Base-by-base conservation (phyloP, 2,797 vertebrate genomes). In the Loris lydekkerianus region DNA sequence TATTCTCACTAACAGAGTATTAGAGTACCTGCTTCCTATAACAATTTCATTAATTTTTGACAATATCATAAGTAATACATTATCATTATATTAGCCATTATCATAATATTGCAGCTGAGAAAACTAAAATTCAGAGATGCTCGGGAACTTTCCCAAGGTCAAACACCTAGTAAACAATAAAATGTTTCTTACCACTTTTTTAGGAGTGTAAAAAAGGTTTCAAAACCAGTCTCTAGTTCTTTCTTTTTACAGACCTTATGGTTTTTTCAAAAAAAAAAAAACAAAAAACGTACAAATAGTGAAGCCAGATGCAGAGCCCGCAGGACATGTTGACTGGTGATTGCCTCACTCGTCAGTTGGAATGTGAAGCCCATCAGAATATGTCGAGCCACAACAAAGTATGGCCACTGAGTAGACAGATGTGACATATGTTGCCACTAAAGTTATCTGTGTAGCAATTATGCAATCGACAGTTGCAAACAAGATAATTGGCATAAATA, bases 401-500 rank as follows among this genome's bases (percentile, higher is more conserved):
- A 6, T 92, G 29, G 29, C 63, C 13, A 21, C 0, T 40, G 49
- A 89, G 2, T 40, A 89, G 10, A 92, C n/a, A 86, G 80, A 86
- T 63, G 27, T 46, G 69, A 89, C 9, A 29, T 72, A 80, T 56
- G 27, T 21, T 86, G n/a, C 29, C 72, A 84, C 4, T 60, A 17
- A 94, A 93, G 7, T 82, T 82, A 80, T 60, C 34, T 46, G 13
- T 86, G 29, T 13, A 86, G 25, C 46, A 76, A 86, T 61, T 83
- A 94, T 65, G 70, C 65, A 89, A 84, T 88, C 29, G 56, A 72
- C 34, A 96, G 84, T 96, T 67, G 87, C 5, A 83, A 85, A 25
- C 10, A 86, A 75, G 65, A 69, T 94, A 96, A 95, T 7, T 78
- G 46, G 61, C 34, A 27, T 63, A 92, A 88, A 17, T 34, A 69